These are phyloP conservation scores for Lamellibrachia luymesi DNA, from an alignment of 1,140 invertebrate genomes.

Conservation along the genomic window DNA sequence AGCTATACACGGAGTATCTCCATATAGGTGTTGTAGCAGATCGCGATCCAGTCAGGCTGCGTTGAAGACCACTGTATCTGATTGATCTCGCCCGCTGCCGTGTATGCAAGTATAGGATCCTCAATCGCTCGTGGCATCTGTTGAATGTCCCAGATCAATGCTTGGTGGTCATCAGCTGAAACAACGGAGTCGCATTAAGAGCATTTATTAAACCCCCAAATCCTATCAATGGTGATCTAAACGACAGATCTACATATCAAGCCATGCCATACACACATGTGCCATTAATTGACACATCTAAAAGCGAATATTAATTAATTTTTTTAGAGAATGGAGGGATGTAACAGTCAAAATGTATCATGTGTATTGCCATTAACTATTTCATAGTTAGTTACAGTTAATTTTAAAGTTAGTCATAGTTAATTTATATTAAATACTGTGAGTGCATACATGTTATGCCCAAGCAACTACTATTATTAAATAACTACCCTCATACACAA, in stretches of 20 bases:
- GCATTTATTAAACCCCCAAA: neutral
- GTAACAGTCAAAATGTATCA: too few species aligned
- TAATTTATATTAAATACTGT: too few species aligned
- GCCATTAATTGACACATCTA: neutral
- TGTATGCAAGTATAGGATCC: constrained; percentile 98
- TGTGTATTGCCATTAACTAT: too few species aligned
- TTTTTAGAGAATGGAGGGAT: too few species aligned
- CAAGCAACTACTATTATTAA: too few species aligned
- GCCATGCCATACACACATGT: neutral
- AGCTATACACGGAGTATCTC: constrained; percentile 87
- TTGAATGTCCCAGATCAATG: constrained; percentile 99
- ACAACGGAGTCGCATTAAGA: constrained; percentile 25
- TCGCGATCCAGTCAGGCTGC: constrained; percentile 99
- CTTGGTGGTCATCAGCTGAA: constrained; percentile 94
- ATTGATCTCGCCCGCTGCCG: constrained; percentile 92
- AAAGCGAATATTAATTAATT: too few species aligned
- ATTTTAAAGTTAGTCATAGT: too few species aligned
- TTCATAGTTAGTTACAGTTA: too few species aligned
- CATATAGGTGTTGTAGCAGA: constrained; percentile 96
- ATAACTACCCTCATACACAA: too few species aligned
- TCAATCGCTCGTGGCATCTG: constrained; percentile 99
- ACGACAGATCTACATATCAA: neutral
- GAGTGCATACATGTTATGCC: too few species aligned
- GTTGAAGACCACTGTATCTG: constrained; percentile 99
- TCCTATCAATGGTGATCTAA: neutral